phyloP scores from a whole-genome alignment of 2,797 vertebrate genomes.

The Sebastes oblongus region DNA sequence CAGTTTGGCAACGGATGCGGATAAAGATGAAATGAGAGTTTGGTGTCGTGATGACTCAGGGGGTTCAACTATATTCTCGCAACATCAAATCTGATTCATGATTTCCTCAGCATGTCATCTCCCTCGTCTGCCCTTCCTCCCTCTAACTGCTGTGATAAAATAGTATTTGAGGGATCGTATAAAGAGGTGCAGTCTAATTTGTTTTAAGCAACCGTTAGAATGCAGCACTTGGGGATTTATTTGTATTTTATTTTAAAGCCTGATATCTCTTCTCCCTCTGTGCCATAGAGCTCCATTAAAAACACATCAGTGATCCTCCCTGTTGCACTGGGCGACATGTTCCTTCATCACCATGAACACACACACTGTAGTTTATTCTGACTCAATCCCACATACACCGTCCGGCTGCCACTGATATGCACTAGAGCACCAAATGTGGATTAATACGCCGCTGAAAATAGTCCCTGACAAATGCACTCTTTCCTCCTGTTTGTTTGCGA shows the following conservation, averaged over 20 bases:
- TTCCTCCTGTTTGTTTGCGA: background rate
- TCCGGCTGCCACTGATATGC: background rate
- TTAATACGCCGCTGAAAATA: background rate
- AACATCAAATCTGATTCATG: constrained; percentile 39
- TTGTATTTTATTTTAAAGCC: background rate
- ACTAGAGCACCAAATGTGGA: too few species aligned
- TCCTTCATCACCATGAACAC: background rate
- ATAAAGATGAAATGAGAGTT: constrained; percentile 33
- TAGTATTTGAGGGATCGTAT: background rate
- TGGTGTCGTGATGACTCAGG: constrained; percentile 43
- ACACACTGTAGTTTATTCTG: too few species aligned
- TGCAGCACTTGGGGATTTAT: background rate
- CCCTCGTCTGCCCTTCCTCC: background rate
- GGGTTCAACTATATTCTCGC: constrained; percentile 22
- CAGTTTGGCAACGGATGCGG: constrained; percentile 27
- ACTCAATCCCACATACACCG: background rate
- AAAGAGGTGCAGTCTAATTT: background rate
- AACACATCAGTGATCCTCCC: background rate
- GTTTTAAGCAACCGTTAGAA: background rate
- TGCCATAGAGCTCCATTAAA: background rate
- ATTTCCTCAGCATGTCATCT: constrained; percentile 5
- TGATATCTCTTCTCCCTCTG: background rate
- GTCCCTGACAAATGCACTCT: background rate
- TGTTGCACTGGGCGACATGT: background rate
- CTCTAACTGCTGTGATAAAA: background rate